Evolutionary conservation across 1,140 invertebrate genomes (phyloP), one percentile per base, ranked within the genome.

Genomic region (Colletes latitarsis): DNA sequence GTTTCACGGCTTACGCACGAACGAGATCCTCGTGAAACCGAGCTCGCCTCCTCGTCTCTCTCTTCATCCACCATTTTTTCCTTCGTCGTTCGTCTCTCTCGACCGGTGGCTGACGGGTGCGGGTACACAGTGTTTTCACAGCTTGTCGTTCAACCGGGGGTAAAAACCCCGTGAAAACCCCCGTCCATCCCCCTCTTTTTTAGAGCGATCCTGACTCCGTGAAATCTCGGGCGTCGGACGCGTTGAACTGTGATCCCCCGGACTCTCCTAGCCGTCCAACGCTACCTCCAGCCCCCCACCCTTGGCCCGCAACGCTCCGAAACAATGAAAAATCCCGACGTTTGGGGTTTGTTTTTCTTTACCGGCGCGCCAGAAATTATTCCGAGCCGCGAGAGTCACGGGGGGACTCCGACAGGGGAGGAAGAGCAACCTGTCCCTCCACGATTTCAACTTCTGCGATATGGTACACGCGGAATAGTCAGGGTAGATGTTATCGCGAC

Each of bases 1-100:
- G 90, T 92, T 92, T 92, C 88, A 90, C 89, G 86, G 90, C 82
- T 91, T 91, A 92, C 89, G 91, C 89, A 90, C 77, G 71, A 77
- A 82, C 69, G 73, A 90, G 92, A 89, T 81, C 87, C 91, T 88
- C 91, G 87, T 91, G 90, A 92, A 91, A 91, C 88, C 87, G 89
- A 91, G 87, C 89, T 84, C 30, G 81, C 19, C 68, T 68, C 14
- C 63, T 53, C 85, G 8, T 66, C 68, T 19, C 63, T 62, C 68
- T 58, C 39, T 63, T 63, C 62, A 68, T 53, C 60, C 53, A 63
- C 49, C 10, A 10, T 70, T 58, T 82, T 57, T n/a, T 64, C 66
- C 3, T 60, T 41, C 49, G 46, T 49, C 9, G 49, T 10, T 4
- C 10, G 15, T 57, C 52, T 77, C 53, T 72, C 71, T 82, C 73